These are phyloP conservation scores for Boloria selene DNA, from an alignment of 2,888 invertebrate genomes.

Conservation along the genomic window DNA sequence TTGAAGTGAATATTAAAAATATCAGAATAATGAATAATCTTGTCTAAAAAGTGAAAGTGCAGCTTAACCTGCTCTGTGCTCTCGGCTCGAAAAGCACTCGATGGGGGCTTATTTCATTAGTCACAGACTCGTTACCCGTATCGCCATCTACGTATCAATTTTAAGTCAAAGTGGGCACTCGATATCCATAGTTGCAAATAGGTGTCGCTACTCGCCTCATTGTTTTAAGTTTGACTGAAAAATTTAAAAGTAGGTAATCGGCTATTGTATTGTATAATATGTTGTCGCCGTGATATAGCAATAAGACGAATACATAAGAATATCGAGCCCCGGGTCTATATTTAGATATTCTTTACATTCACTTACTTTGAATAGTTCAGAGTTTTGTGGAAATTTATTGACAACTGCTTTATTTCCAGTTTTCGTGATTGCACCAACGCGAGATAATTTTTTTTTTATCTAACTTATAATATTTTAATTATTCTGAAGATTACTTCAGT, in stretches of 20 bases:
- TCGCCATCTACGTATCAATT: conserved; percentile 22
- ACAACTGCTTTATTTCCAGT: too few species aligned
- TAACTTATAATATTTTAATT: too few species aligned
- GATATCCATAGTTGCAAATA: conserved; percentile 12
- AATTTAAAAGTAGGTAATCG: neutral
- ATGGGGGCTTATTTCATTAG: conserved; percentile 12
- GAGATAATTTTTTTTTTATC: too few species aligned
- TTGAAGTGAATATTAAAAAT: neutral
- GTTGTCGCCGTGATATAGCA: too few species aligned
- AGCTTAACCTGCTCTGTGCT: conserved; percentile 3
- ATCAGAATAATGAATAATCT: neutral
- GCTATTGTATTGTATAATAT: neutral
- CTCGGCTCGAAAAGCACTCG: conserved; percentile 2
- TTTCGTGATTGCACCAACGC: too few species aligned
- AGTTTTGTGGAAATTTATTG: too few species aligned
- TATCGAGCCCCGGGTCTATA: too few species aligned
- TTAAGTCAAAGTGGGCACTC: conserved; percentile 2
- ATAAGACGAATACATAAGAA: too few species aligned
- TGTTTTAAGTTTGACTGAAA: neutral
- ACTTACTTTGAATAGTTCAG: too few species aligned
- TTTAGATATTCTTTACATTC: too few species aligned
- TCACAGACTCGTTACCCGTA: conserved; percentile 16
- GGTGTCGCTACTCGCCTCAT: conserved; percentile 21
- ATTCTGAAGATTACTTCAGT: too few species aligned
- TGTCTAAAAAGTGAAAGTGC: conserved; percentile 18